Evolutionary conservation across 2,888 invertebrate genomes (phyloP).

Genomic region (Philonicus albiceps): DNA sequence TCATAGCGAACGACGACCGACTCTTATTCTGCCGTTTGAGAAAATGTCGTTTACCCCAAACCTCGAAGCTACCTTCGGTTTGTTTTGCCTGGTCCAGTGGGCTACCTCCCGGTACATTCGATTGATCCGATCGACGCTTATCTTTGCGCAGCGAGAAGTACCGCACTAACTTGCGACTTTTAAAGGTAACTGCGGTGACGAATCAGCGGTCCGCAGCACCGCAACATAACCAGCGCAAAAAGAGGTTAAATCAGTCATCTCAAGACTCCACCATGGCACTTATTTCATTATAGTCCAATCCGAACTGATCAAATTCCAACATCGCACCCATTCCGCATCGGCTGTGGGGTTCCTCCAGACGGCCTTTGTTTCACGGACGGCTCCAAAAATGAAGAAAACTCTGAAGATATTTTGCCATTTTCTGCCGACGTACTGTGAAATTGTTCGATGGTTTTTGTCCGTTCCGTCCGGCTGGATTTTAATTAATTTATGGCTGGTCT

Average conservation of each 20-base stretch:
- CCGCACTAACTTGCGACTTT: background rate
- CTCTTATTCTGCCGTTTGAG: background rate
- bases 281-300: constrained; percentile 1
- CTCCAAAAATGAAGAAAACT: constrained; percentile 18
- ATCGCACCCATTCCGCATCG: background rate
- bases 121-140: background rate
- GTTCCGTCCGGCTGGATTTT: constrained; percentile 46
- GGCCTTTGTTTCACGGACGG: constrained; percentile 37
- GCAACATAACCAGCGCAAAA: background rate
- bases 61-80: background rate
- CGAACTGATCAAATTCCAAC: background rate
- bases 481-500: constrained; percentile 47
- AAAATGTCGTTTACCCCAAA: constrained; percentile 28
- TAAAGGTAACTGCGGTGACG: background rate
- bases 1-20: constrained; percentile 4
- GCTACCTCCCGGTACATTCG: background rate
- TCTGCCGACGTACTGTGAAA: constrained; percentile 33
- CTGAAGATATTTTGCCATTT: constrained; percentile 14
- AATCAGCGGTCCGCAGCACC: background rate
- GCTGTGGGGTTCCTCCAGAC: constrained; percentile 27
- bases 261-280: background rate
- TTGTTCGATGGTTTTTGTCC: constrained; percentile 41
- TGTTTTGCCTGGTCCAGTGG: background rate
- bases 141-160: background rate
- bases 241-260: constrained; percentile 11